Evolutionary conservation across 1,140 invertebrate species (phyloP).

Genomic region (Ruditapes philippinarum): DNA sequence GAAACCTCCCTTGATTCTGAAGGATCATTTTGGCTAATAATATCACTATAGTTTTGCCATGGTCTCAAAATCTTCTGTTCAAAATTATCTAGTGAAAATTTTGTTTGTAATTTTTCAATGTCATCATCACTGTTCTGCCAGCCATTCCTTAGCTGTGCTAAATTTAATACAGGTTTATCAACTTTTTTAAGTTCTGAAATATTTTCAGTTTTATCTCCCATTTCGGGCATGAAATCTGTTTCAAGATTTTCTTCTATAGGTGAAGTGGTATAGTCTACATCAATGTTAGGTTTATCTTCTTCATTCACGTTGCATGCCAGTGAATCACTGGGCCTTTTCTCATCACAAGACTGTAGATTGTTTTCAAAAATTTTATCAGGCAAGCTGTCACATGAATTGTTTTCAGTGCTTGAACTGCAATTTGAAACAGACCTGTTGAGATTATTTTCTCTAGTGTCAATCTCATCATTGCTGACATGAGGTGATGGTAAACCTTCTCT

Average conservation of each 20-base stretch:
- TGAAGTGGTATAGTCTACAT: background rate
- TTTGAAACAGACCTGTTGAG: background rate
- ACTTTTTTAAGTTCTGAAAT: background rate
- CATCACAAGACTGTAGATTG: background rate
- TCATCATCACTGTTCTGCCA: no score
- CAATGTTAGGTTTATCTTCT: background rate
- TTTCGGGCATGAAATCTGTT: background rate
- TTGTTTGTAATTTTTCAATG: background rate
- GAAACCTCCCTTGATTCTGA: background rate
- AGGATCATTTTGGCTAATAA: background rate
- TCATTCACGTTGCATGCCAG: background rate
- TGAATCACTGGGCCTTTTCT: background rate
- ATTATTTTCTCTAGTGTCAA: background rate
- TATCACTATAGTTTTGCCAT: background rate
- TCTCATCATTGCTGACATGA: no score
- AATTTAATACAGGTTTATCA: background rate
- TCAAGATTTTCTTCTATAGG: background rate
- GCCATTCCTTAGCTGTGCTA: background rate
- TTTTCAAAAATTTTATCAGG: background rate
- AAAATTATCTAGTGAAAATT: background rate
- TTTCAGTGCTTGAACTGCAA: conserved; percentile 2
- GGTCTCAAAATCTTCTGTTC: no score
- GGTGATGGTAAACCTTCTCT: no score
- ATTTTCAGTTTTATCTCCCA: background rate
- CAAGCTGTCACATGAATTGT: background rate